Evolutionary conservation across 2,797 vertebrate species (phyloP), one percentile per base, ranked within the genome.

Genomic region (Myripristis murdjan): DNA sequence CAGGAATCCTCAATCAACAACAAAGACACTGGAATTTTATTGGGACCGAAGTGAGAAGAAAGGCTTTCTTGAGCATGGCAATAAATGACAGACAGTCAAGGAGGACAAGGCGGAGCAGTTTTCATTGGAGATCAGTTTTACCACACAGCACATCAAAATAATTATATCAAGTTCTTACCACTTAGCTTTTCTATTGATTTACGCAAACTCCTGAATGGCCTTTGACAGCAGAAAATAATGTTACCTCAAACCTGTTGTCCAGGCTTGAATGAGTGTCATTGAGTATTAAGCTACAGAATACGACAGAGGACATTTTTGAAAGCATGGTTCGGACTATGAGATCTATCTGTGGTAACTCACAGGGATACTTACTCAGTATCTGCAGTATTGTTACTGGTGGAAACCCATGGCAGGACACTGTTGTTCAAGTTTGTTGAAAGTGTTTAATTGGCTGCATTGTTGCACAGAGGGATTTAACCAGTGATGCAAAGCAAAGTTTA

Each of bases 31-130:
- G 48, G 56, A 64, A 75, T 75, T 53, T 54, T 48, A 75, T 57
- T 14, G 46, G 73, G 65, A 83, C 61, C 23, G 66, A 81, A 70
- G 64, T 16, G 33, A 75, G 75, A 87, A 26, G 58, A 70, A 65
- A 84, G 67, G 88, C 84, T 92, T 88, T 88, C 75, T 71, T 78
- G 76, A 92, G 92, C 94, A 95, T 83, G 95, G 96, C 96, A 98
- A 97, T 97, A 97, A 97, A 89, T 70, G 79, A 87, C 85, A 92
- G 87, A 83, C 8, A 48, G 72, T 81, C 44, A 47, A 43, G 26
- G 46, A 68, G 11, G 79, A 90, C 46, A 64, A 39, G n/a, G 54
- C 62, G 53, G 72, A 52, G 78, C 55, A 37, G 35, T 49, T 72
- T 87, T 84, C 70, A 1, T 75, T 66, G 75, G 76, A 58, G 23